Evolutionary conservation across 2,888 invertebrate species (phyloP), one percentile per base, ranked within the genome.

Genomic region (Aelia acuminata): DNA sequence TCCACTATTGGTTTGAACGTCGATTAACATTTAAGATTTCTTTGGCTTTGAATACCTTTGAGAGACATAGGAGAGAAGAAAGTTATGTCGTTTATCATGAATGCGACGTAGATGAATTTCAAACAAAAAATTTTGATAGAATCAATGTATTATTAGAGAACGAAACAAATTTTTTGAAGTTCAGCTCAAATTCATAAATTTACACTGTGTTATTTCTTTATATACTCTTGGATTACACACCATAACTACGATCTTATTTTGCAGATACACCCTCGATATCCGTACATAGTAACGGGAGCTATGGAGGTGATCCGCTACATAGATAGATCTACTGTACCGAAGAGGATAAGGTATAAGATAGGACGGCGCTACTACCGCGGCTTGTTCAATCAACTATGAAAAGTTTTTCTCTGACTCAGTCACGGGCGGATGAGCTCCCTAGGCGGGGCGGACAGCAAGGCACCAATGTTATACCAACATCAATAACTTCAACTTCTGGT

Each of bases 331-430:
- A 31, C 11, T 8, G 18, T 63, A 26, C 63, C 63, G 63, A 20
- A 35, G 63, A 35, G n/a, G n/a, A n/a, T n/a, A n/a, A n/a, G n/a
- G n/a, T n/a, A n/a, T n/a, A n/a, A 31, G 63, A 70, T 35, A 70
- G 22, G 31, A 70, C 31, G 18, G 63, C 63, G 20, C n/a, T n/a
- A n/a, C n/a, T n/a, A n/a, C 63, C 63, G 35, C 18, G 63, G 63
- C 20, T 8, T 70, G 63, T 4, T 70, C 63, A 70, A 70, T 70
- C 63, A 70, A 70, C 63, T 70, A 35, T 70, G 35, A 70, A 70
- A 70, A 70, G 63, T 70, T 70, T 70, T 70, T 70, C 35, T 70
- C 31, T 70, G 63, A 57, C 63, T 35, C 63, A 70, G 63, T 70
- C 63, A 70, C 63, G 63, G 63, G 20, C 20, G 63, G 35, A 1